Conservation (phyloP, 2,797 vertebrate species). For the Valencia hispanica region DNA sequence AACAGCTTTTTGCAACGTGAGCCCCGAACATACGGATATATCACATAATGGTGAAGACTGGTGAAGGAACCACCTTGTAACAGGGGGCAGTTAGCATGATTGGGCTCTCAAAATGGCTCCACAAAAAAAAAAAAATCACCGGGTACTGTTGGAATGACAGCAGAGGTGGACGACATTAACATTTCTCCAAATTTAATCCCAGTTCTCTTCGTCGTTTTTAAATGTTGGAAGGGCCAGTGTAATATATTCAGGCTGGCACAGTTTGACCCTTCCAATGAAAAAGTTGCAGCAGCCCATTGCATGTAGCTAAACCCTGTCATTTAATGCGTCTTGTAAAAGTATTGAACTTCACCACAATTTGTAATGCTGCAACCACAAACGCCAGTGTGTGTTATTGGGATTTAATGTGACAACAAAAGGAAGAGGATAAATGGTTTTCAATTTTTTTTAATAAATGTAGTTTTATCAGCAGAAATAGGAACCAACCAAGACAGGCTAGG, state of each 20-base stretch:
- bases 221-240: conserved; percentile 21
- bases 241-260: neutral
- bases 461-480: neutral
- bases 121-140: conserved; percentile 64
- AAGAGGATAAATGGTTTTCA: neutral
- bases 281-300: neutral
- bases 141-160: conserved; percentile 56
- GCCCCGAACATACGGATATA: neutral
- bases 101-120: conserved; percentile 55
- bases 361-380: too few relatives aligned
- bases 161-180: conserved; percentile 7
- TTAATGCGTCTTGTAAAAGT: neutral
- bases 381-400: too few relatives aligned
- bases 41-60: conserved; percentile 5
- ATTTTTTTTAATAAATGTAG: neutral
- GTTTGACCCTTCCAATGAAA: neutral
- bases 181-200: conserved; percentile 33
- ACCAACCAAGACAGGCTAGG: neutral
- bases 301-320: neutral
- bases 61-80: neutral
- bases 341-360: too few relatives aligned
- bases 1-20: conserved; percentile 12
- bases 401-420: neutral
- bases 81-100: conserved; percentile 50
- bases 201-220: conserved; percentile 29